phyloP scores from a whole-genome alignment of 1,140 invertebrate genomes.

The Nautilus pompilius region DNA sequence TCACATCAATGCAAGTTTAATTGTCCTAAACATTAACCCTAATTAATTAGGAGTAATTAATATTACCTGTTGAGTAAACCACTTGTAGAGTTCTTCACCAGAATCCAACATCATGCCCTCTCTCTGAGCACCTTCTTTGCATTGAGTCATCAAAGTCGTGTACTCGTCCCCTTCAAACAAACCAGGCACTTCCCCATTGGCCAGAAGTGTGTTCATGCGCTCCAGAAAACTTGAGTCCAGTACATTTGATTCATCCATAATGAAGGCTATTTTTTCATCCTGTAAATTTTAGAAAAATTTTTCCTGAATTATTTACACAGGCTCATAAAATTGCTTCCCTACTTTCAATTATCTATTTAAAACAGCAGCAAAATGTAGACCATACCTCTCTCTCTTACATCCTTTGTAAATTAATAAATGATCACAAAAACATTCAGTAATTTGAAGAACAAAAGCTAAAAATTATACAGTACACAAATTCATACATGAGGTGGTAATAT shows the following conservation, averaged over 20 bases:
- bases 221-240: conserved; percentile 98
- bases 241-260: conserved; percentile 98
- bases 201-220: conserved; percentile 97
- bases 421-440: too few relatives aligned
- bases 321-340: not conserved
- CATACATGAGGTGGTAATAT: too few relatives aligned
- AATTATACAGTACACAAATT: too few relatives aligned
- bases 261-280: conserved; percentile 98
- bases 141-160: conserved; percentile 98
- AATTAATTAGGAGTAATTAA: too few relatives aligned
- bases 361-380: not conserved
- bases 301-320: too few relatives aligned
- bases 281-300: too few relatives aligned
- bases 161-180: conserved; percentile 83
- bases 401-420: too few relatives aligned
- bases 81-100: conserved; percentile 97
- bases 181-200: conserved; percentile 90
- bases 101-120: conserved; percentile 98
- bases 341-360: not conserved
- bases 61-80: conserved; percentile 81
- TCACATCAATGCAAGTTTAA: too few relatives aligned
- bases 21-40: too few relatives aligned
- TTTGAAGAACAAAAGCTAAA: too few relatives aligned
- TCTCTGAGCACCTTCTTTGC: conserved; percentile 96
- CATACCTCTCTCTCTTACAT: not conserved